Conservation (phyloP, 1,140 invertebrate genomes). For the Drosophila melanogaster region Release_6_plus_ISO1_MT NT_033777.3:14541501-14542000, state of each 20-base stretch:
- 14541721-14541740: slow-evolving; percentile 45
- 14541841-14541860: slow-evolving; percentile 79
- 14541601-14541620: slow-evolving; percentile 69
- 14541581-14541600: slow-evolving; percentile 18
- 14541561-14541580: slow-evolving; percentile 12
- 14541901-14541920: slow-evolving; percentile 8
- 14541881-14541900: slow-evolving; percentile 2
- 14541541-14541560: slow-evolving; percentile 29
- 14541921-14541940: slow-evolving; percentile 12
- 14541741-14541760: slow-evolving; percentile 26
- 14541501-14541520: slow-evolving; percentile 66
- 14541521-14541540: slow-evolving; percentile 61
- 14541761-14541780: slow-evolving; percentile 20
- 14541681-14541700: slow-evolving; percentile 43
- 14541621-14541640: slow-evolving; percentile 45
- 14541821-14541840: slow-evolving; percentile 50
- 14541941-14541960: slow-evolving; percentile 16
- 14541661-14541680: slow-evolving; percentile 70
- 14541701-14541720: slow-evolving; percentile 34
- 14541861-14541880: slow-evolving; percentile 71
- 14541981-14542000: slow-evolving; percentile 59
- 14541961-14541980: slow-evolving; percentile 46
- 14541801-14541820: slow-evolving; percentile 56
- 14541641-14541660: slow-evolving; percentile 38
- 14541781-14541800: slow-evolving; percentile 22